A percentile compares a stretch with the other conserved stretches of the same genome.
Conservation (phyloP, 2,888 invertebrate genomes). For the Nesidiocoris tenuis region DNA sequence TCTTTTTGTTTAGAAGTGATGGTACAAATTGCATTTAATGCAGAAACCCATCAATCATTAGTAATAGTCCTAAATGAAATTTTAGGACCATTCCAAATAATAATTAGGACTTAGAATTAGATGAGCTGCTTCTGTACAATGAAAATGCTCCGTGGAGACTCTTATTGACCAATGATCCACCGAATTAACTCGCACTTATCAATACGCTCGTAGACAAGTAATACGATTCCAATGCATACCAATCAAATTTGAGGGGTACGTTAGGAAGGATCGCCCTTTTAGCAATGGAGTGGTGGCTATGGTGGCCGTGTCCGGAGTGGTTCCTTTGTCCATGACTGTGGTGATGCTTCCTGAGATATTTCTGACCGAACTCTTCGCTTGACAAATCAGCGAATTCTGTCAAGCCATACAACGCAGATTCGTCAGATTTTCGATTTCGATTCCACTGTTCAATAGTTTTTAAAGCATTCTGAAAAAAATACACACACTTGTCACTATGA, state of each 20-base stretch:
- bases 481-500: not conserved
- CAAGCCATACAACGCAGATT: constrained; percentile 61
- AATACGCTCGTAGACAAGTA: no score
- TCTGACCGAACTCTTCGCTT: constrained; percentile 60
- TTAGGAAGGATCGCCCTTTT: constrained; percentile 55
- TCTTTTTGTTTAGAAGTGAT: no score
- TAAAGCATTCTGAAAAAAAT: constrained; percentile 58
- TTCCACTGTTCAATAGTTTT: constrained; percentile 59
- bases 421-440: constrained; percentile 54
- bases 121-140: no score
- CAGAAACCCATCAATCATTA: no score
- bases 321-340: constrained; percentile 42
- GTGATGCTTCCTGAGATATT: constrained; percentile 54
- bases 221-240: no score
- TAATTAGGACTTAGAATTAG: no score
- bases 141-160: no score
- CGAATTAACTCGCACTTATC: no score
- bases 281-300: not conserved
- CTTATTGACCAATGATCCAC: no score
- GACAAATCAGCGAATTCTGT: constrained; percentile 66
- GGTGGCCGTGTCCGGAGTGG: not conserved
- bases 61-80: no score
- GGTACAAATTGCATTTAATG: no score
- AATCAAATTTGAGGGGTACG: constrained; percentile 57
- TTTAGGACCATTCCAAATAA: no score